A percentile compares a stretch with the other conserved stretches of the same genome.
Evolutionary conservation across 2,888 invertebrate species (phyloP).

Genomic region (Oegoconia quadripuncta): DNA sequence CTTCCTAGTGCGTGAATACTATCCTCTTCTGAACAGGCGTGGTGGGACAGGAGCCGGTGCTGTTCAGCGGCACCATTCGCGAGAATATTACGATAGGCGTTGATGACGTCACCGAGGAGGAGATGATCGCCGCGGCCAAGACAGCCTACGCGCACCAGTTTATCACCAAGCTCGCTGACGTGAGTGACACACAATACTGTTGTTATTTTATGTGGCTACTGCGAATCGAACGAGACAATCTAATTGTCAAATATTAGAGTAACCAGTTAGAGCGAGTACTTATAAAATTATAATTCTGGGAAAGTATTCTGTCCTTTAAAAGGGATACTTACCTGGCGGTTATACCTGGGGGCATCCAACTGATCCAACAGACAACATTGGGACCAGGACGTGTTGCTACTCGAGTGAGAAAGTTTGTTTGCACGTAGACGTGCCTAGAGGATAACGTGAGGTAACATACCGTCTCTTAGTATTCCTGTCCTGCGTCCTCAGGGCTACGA

Average conservation of each 20-base stretch:
- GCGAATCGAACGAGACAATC: neutral
- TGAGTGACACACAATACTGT: conserved; percentile 45
- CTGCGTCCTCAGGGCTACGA: conserved; percentile 80
- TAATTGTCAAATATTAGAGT: neutral
- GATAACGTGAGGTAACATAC: no score
- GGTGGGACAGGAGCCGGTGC: conserved; percentile 92
- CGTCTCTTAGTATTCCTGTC: neutral
- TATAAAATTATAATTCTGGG: no score
- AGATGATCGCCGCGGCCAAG: conserved; percentile 83
- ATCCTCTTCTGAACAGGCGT: no score
- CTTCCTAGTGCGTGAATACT: no score
- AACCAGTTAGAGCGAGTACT: no score
- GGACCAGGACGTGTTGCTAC: no score
- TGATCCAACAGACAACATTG: no score
- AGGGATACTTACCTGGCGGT: no score
- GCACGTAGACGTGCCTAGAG: no score
- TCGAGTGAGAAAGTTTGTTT: no score
- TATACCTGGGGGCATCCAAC: no score
- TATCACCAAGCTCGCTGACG: conserved; percentile 83
- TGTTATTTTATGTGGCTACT: neutral
- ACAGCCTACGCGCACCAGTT: conserved; percentile 88
- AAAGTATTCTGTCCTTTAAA: no score
- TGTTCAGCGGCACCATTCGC: conserved; percentile 89
- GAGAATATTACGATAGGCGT: conserved; percentile 85
- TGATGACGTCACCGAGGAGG: conserved; percentile 78